Conservation (phyloP, 64 coral and sea anemone genomes). For the Stichodactyla helianthus region DNA sequence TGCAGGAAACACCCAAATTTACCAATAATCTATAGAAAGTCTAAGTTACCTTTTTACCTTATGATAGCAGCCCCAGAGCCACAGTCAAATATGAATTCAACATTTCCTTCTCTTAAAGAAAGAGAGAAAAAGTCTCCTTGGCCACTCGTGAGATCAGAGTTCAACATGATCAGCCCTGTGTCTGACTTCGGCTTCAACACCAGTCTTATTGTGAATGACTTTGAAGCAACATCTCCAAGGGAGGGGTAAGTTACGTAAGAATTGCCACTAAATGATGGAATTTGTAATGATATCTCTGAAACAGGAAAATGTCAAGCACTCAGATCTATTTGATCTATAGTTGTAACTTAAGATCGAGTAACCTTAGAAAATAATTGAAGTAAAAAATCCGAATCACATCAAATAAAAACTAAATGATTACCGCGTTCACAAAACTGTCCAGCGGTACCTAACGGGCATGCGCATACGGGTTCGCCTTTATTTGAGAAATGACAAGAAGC, state of each 20-base stretch:
- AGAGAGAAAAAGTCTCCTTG: conserved; percentile 26
- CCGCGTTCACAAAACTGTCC: conserved; percentile 2
- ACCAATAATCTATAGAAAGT: too few species aligned
- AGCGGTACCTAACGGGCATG: conserved; percentile 25
- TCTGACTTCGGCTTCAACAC: conserved; percentile 14
- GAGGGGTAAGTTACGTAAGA: conserved; percentile 19
- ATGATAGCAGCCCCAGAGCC: conserved; percentile 24
- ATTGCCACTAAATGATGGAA: conserved; percentile 17
- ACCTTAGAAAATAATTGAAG: neutral
- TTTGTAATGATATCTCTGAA: neutral
- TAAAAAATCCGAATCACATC: neutral
- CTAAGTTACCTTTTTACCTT: neutral
- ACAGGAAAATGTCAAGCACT: neutral
- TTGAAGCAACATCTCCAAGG: neutral
- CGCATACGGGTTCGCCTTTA: conserved; percentile 7
- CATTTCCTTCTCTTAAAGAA: conserved; percentile 14
- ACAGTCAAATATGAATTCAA: conserved; percentile 32
- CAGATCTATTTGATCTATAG: too few species aligned
- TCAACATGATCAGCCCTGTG: conserved; percentile 20
- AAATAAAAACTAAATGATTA: conserved; percentile 3
- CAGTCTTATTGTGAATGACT: conserved; percentile 16
- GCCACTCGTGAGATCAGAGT: neutral
- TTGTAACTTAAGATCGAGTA: too few species aligned
- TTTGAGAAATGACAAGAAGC: neutral
- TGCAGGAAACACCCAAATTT: too few species aligned